Evolutionary conservation across 2,888 invertebrate species (phyloP), one percentile per base, ranked within the genome.

Genomic region (Agrochola lota): DNA sequence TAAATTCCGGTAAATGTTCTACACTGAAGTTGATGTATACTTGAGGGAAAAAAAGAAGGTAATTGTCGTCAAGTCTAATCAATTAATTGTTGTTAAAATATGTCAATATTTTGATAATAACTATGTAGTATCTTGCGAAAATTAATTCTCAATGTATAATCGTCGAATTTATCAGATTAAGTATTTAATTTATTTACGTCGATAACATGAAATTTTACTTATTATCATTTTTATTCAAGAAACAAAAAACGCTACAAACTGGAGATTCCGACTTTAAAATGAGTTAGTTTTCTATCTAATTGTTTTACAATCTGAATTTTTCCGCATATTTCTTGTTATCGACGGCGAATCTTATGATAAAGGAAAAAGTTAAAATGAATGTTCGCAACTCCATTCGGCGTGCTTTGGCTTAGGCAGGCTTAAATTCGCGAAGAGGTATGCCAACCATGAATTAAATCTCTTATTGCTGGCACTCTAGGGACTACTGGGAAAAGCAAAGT

Each of bases 21-120:
- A 60, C 49, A 26, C 23, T 43, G n/a, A 26, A 0, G 17, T 75
- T 52, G 7, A 35, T 46, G 2, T 5, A 46, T 35, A 23, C 9
- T 49, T 55, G 63, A n/a, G n/a, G 17, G 15, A 73, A 64, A 20
- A 49, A 43, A 40, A 20, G 15, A 35, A 55, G 20, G 26, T 43
- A 15, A 7, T 40, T 40, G 17, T 26, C 30, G 15, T 79, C 5
- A 23, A 62, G 26, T 17, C 5, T 49, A 23, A 46, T 66, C 23
- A 30, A 23, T 57, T 52, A 66, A 78, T 78, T 59, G 52, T 26
- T n/a, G n/a, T 70, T 26, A 23, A 46, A 79, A 43, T 52, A 64
- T 64, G 75, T 52, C 40, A 78, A 78, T 75, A 74, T 78, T 81
- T 74, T 74, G 23, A 74, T 64, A 81, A 63, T 73, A 55, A 17